Percentiles rank a stretch among this genome's conserved stretches.
Conservation (phyloP, 2,888 invertebrate genomes). For the Leptopilina drosophilae region DNA sequence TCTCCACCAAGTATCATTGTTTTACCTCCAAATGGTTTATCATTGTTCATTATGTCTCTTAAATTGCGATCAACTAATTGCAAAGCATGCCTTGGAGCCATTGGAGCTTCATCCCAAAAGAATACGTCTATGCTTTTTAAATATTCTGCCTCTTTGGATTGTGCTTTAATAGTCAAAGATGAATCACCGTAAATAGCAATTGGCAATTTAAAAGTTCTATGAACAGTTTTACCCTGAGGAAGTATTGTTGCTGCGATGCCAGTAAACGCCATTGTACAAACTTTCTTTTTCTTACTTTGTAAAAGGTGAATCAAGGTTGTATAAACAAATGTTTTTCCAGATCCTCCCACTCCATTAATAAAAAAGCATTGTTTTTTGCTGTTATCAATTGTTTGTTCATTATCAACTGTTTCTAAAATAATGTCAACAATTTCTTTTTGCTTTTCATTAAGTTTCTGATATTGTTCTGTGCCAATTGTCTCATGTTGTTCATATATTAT, state of each 20-base stretch:
- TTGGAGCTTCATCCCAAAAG: constrained; percentile 7
- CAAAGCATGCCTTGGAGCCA: constrained; percentile 56
- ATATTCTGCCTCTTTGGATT: constrained; percentile 55
- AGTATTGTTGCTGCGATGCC: no score
- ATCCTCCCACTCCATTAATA: no score
- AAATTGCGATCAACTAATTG: constrained; percentile 57
- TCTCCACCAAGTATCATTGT: constrained; percentile 42
- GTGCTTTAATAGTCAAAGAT: constrained; percentile 53
- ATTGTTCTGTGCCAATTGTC: constrained; percentile 28
- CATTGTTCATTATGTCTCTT: constrained; percentile 56
- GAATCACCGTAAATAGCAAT: constrained; percentile 46
- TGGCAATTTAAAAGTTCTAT: no score
- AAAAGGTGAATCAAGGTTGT: constrained; percentile 45
- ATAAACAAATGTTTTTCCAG: background rate
- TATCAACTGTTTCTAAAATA: background rate
- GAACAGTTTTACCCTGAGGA: no score
- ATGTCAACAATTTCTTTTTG: constrained; percentile 36
- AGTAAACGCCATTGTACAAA: no score
- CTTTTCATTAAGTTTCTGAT: background rate
- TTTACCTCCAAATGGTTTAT: constrained; percentile 46
- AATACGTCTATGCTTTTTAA: constrained; percentile 49
- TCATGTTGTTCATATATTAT: no score
- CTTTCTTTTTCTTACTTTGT: constrained; percentile 45
- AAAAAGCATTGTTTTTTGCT: background rate
- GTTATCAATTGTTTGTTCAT: background rate